Evolutionary conservation across 2,888 invertebrate species (phyloP).

Genomic region (Ecdyonurus torrentis): DNA sequence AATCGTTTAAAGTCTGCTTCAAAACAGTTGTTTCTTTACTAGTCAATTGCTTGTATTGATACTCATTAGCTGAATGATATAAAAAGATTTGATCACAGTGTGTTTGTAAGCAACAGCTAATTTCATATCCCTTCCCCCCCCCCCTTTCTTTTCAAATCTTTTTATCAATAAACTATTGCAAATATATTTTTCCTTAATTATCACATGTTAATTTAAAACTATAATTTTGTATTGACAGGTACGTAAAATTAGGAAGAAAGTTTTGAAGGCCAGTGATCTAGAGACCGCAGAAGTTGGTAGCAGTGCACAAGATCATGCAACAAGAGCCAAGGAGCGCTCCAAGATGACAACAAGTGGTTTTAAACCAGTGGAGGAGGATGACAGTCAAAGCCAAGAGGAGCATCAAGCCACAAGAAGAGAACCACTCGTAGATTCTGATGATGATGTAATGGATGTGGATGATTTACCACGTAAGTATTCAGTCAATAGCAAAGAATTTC

Average conservation of each 20-base stretch:
- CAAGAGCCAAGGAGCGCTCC: slow-evolving; percentile 6
- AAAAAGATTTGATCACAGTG: background rate
- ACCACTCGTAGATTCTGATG: background rate
- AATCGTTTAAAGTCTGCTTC: too few relatives aligned
- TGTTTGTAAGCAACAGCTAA: too few relatives aligned
- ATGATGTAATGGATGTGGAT: slow-evolving; percentile 34
- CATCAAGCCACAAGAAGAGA: too few relatives aligned
- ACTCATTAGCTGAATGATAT: background rate
- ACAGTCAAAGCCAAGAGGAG: slow-evolving; percentile 17
- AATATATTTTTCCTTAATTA: too few relatives aligned
- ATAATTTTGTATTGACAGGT: slow-evolving; percentile 23
- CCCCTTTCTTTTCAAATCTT: too few relatives aligned
- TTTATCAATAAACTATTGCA: too few relatives aligned
- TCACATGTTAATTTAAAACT: too few relatives aligned
- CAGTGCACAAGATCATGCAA: slow-evolving; percentile 2
- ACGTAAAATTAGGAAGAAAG: slow-evolving; percentile 44
- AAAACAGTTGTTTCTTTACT: too few relatives aligned
- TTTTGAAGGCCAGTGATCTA: slow-evolving; percentile 56
- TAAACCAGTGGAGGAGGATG: slow-evolving; percentile 16
- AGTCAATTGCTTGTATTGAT: background rate
- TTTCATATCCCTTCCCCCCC: too few relatives aligned
- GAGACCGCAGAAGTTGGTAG: slow-evolving; percentile 17
- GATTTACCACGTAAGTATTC: slow-evolving; percentile 31
- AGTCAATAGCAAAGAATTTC: background rate
- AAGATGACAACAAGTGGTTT: slow-evolving; percentile 1